Evolutionary conservation across 1,140 invertebrate species (phyloP), one percentile per base, ranked within the genome.

Genomic region (Phocides pigmalion): DNA sequence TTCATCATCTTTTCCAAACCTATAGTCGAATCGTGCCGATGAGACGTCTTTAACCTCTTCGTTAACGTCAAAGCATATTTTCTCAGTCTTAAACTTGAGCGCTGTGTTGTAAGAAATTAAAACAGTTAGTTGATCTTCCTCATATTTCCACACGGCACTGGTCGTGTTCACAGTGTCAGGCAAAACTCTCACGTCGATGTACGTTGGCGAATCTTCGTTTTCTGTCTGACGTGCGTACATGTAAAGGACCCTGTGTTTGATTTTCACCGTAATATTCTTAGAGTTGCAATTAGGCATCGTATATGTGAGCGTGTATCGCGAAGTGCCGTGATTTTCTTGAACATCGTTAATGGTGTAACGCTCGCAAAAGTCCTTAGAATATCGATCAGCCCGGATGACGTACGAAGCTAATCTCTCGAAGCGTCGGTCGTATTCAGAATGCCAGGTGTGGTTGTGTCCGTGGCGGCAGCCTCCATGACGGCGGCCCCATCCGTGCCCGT

Each of bases 171-270:
- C 28, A 16, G 22, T 5, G n/a, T 12, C 46, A 3, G 64, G 64
- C 11, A 66, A 50, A 17, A 66, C 44, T 16, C 46, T 66, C 2
- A 51, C 17, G 44, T 59, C 53, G 2, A 17, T 12, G 8, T 32
- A 44, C 0, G 12, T 20, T 6, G 53, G 25, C 19, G 32, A 22
- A 35, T 22, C 20, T 2, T 2, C 9, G 3, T 5, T 22, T 8
- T 49, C 25, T 8, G n/a, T 35, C 37, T 65, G 56, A 9, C 16
- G 2, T 5, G 58, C 59, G 9, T 58, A 25, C 9, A 70, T 51
- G 47, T 50, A 63, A 1, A 70, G 19, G 9, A 62, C 53, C 16
- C 63, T 39, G 28, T 70, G 46, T 15, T 63, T 42, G 2, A 62
- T 35, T 42, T 65, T 62, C 1, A 67, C 39, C 25, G 28, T 50